Evolutionary conservation across 2,797 vertebrate genomes (phyloP).

Genomic region (Sebastes minor): DNA sequence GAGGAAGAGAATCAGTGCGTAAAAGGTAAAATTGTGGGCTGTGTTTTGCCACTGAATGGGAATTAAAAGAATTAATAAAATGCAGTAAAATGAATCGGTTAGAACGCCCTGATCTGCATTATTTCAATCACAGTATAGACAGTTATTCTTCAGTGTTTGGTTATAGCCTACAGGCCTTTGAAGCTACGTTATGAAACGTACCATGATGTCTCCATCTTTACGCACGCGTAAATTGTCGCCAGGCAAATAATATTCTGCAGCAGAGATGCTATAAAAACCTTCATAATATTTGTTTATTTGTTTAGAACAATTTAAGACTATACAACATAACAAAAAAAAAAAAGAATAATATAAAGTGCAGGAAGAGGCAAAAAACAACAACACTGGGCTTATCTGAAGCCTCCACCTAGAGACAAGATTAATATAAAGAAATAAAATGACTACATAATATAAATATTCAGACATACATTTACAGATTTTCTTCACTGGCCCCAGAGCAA

Average conservation of each 20-base stretch:
- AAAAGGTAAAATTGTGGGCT: neutral
- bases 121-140: neutral
- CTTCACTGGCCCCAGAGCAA: neutral
- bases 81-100: neutral
- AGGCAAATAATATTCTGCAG: neutral
- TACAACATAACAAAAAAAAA: too few species aligned
- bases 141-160: neutral
- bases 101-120: neutral
- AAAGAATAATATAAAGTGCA: too few species aligned
- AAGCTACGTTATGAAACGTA: neutral
- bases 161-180: neutral
- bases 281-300: neutral
- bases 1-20: neutral
- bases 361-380: too few species aligned
- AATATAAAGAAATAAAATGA: too few species aligned
- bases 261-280: neutral
- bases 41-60: neutral
- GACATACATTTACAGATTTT: neutral
- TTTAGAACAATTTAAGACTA: too few species aligned
- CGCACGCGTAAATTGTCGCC: slow-evolving; percentile 36
- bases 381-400: too few species aligned
- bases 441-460: neutral
- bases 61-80: neutral
- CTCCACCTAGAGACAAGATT: too few species aligned
- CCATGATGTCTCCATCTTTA: slow-evolving; percentile 42